Conservation (phyloP, 2,113 vertebrate species). For the Tachysurus vachellii region DNA sequence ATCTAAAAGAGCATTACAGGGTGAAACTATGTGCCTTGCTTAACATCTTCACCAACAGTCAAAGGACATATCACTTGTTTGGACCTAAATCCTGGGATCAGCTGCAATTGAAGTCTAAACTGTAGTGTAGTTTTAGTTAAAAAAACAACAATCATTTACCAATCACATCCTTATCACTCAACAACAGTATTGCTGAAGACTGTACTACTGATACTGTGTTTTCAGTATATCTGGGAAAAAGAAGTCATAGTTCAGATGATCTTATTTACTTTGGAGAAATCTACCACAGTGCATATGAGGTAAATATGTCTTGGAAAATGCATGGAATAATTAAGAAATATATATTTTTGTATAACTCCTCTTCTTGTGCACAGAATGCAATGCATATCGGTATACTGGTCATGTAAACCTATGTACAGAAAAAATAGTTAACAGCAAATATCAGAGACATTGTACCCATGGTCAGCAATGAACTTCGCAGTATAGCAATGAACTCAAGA, state of each 20-base stretch:
- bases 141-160: background rate
- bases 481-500: background rate
- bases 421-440: background rate
- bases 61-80: constrained; percentile 28
- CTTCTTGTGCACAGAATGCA: constrained; percentile 38
- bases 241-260: constrained; percentile 35
- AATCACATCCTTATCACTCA: constrained; percentile 69
- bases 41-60: constrained; percentile 14
- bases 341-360: constrained; percentile 50
- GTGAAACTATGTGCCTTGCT: constrained; percentile 74
- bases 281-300: constrained; percentile 10
- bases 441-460: background rate
- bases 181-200: constrained; percentile 71
- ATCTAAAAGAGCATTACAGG: constrained; percentile 71
- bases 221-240: constrained; percentile 29
- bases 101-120: constrained; percentile 40
- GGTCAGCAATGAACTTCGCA: background rate
- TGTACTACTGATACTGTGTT: constrained; percentile 33
- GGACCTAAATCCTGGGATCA: constrained; percentile 45
- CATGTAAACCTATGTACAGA: constrained; percentile 12
- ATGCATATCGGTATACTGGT: constrained; percentile 24
- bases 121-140: background rate
- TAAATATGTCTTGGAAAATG: constrained; percentile 48
- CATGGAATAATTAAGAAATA: constrained; percentile 53
- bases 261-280: constrained; percentile 37